Evolutionary conservation across 2,888 invertebrate species (phyloP).

Genomic region (Oscheius sp.): DNA sequence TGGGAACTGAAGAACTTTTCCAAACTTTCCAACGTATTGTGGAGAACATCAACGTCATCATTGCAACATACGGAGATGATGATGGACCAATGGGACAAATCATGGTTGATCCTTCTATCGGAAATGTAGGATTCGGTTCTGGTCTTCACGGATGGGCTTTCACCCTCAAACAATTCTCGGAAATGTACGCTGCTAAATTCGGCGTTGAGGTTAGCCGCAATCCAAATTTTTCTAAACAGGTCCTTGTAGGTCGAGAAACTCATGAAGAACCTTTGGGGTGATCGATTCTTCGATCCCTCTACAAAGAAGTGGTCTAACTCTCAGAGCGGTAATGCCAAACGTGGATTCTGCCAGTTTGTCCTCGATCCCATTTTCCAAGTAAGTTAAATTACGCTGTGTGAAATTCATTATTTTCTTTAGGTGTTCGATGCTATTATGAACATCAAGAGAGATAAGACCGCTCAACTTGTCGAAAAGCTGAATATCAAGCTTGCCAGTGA

Average conservation of each 20-base stretch:
- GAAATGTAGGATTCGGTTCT: slow-evolving; percentile 98
- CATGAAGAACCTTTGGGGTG: slow-evolving; percentile 95
- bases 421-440: slow-evolving; percentile 88
- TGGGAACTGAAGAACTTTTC: slow-evolving; percentile 95
- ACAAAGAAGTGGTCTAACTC: slow-evolving; percentile 92
- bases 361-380: slow-evolving; percentile 96
- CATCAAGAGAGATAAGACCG: slow-evolving; percentile 93
- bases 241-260: slow-evolving; percentile 85
- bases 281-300: slow-evolving; percentile 96
- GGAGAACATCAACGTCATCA: slow-evolving; percentile 99
- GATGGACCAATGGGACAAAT: slow-evolving; percentile 99
- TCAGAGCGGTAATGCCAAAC: slow-evolving; percentile 83
- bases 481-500: slow-evolving; percentile 91
- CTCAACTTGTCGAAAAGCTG: slow-evolving; percentile 87
- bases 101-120: slow-evolving; percentile 95
- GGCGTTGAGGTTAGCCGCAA: slow-evolving; percentile 81
- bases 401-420: slow-evolving; percentile 12
- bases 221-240: slow-evolving; percentile 7
- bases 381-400: neutral
- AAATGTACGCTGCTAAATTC: slow-evolving; percentile 99
- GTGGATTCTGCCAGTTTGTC: slow-evolving; percentile 99
- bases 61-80: slow-evolving; percentile 97
- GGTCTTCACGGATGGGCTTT: slow-evolving; percentile 99
- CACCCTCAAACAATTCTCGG: slow-evolving; percentile 98
- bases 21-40: slow-evolving; percentile 96